Evolutionary conservation across 2,888 invertebrate genomes (phyloP).

Genomic region (Metopia argyrocephala): DNA sequence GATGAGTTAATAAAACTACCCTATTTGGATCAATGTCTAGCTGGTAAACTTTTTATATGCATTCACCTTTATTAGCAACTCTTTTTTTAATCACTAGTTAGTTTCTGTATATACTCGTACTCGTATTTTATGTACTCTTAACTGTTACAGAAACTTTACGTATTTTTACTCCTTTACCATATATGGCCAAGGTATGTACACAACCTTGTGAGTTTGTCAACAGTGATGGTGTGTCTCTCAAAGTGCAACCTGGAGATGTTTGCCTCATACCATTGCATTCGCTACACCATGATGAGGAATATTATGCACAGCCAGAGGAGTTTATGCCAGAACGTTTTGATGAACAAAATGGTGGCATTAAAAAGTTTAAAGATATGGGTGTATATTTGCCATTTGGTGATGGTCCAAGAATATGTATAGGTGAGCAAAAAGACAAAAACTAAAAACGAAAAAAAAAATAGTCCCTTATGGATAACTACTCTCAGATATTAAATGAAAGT

Average conservation of each 20-base stretch:
- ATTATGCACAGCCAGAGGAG: slow-evolving; percentile 64
- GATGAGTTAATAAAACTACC: slow-evolving; percentile 66
- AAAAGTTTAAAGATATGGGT: slow-evolving; percentile 62
- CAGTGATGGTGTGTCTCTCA: slow-evolving; percentile 55
- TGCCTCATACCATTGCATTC: slow-evolving; percentile 61
- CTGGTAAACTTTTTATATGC: too few relatives aligned
- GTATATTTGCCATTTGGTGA: slow-evolving; percentile 70
- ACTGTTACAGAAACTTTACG: slow-evolving; percentile 69
- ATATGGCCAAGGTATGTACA: slow-evolving; percentile 65
- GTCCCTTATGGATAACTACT: too few relatives aligned
- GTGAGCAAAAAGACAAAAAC: slow-evolving; percentile 54
- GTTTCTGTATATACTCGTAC: neutral
- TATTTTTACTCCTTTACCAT: slow-evolving; percentile 64
- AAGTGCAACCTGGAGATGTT: slow-evolving; percentile 53
- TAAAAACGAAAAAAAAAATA: too few relatives aligned
- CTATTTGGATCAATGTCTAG: slow-evolving; percentile 70
- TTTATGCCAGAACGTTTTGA: slow-evolving; percentile 68
- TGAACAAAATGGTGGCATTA: slow-evolving; percentile 42
- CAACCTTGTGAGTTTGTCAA: slow-evolving; percentile 58
- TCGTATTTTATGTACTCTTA: neutral
- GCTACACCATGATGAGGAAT: slow-evolving; percentile 67
- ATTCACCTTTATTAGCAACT: too few relatives aligned
- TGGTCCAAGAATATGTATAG: slow-evolving; percentile 70
- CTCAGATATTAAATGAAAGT: neutral
- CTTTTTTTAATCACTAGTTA: neutral